A percentile compares a stretch with the other conserved stretches of the same genome.
These are phyloP conservation scores for Unio delphinus DNA, from an alignment of 2,888 invertebrate genomes.

Conservation along the genomic window DNA sequence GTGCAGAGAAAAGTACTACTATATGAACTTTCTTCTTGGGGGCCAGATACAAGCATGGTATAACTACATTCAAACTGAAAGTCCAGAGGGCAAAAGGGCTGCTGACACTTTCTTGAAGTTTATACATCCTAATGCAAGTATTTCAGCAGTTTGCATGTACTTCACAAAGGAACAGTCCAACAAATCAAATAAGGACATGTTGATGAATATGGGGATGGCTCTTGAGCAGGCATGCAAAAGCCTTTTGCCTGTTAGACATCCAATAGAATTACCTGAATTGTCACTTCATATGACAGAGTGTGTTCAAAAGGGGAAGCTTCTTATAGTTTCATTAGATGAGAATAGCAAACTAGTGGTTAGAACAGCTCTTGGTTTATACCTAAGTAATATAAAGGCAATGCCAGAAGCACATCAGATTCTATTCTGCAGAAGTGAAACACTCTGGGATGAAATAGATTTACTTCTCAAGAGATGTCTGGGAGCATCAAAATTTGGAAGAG, in stretches of 20 bases:
- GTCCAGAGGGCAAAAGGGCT: neutral
- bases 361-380: conserved; percentile 37
- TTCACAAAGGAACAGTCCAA: no score
- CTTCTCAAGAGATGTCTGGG: conserved; percentile 35
- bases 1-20: conserved; percentile 18
- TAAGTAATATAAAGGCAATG: conserved; percentile 30
- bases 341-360: conserved; percentile 30
- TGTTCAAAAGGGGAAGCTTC: conserved; percentile 31
- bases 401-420: conserved; percentile 46
- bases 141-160: no score
- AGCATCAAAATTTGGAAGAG: conserved; percentile 4
- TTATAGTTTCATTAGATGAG: conserved; percentile 35
- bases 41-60: conserved; percentile 32
- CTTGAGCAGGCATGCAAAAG: no score
- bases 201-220: no score
- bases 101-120: conserved; percentile 22
- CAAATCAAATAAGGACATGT: no score
- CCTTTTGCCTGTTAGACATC: no score
- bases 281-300: conserved; percentile 15
- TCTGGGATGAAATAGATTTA: conserved; percentile 37
- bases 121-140: conserved; percentile 20
- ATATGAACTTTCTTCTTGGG: conserved; percentile 37
- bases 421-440: conserved; percentile 38
- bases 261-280: no score
- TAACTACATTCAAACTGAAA: conserved; percentile 19